Evolutionary conservation across 2,797 vertebrate genomes (phyloP).

Genomic region (Choloepus didactylus): DNA sequence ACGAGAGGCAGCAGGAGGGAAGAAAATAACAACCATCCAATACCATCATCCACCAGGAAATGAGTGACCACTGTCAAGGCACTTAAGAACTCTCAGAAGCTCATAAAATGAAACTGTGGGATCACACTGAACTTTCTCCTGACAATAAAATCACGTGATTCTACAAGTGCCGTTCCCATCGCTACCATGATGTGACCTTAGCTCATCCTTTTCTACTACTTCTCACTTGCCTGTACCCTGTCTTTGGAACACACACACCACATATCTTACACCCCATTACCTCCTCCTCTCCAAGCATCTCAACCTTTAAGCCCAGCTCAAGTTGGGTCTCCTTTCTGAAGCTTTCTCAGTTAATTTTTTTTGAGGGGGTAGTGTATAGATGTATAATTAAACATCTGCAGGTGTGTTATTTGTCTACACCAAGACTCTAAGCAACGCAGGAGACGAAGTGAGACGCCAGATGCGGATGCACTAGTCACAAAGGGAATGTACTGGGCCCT

Average conservation of each 20-base stretch:
- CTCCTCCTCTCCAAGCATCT: not conserved
- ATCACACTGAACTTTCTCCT: not conserved
- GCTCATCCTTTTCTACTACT: not conserved
- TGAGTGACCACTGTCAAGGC: not conserved
- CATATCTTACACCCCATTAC: rapidly evolving
- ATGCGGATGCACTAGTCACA: rapidly evolving
- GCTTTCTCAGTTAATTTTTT: not conserved
- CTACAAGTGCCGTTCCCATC: not conserved
- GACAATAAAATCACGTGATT: not conserved
- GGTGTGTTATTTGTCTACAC: not conserved
- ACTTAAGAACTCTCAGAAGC: not conserved
- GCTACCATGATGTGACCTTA: not conserved
- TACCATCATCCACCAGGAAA: not conserved
- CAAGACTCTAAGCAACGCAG: not conserved
- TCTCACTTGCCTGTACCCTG: not conserved
- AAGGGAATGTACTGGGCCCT: not conserved
- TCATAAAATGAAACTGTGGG: not conserved
- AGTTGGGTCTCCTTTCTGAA: not conserved
- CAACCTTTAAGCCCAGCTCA: not conserved
- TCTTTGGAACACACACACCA: not conserved
- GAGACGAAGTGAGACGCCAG: not conserved
- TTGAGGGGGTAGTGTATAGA: not conserved
- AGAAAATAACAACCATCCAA: not conserved
- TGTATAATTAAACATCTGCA: not conserved
- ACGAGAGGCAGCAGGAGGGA: not conserved